Conservation (phyloP, 1,140 invertebrate genomes). For the Triops longicaudatus region DNA sequence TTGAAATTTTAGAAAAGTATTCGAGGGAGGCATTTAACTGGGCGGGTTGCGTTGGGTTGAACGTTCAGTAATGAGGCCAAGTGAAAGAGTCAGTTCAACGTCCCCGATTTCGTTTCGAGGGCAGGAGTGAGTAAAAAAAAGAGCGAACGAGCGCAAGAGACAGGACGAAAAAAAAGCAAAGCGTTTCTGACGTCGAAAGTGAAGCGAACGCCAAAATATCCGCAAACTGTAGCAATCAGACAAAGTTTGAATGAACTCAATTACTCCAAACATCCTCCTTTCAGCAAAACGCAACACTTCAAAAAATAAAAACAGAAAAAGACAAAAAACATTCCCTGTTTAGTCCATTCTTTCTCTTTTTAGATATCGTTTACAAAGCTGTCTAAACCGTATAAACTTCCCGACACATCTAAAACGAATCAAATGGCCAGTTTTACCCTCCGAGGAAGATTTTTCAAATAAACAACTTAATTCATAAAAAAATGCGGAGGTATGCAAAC, state of each 20-base stretch:
- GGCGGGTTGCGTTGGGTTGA: not conserved
- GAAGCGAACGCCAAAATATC: not conserved
- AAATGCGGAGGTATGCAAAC: too few species aligned
- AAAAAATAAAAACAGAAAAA: too few species aligned
- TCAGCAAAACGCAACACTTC: too few species aligned
- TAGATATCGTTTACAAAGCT: too few species aligned
- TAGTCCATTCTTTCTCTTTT: too few species aligned
- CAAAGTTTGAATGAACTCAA: not conserved
- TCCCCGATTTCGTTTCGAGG: constrained; percentile 9
- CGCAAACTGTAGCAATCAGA: not conserved
- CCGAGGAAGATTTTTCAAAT: too few species aligned
- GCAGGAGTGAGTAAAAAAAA: not conserved
- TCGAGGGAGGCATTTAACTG: not conserved
- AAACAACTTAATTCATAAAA: too few species aligned
- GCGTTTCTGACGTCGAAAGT: constrained; percentile 1
- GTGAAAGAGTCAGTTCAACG: constrained; percentile 10
- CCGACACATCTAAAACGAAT: too few species aligned
- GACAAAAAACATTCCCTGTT: too few species aligned
- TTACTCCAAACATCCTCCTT: not conserved
- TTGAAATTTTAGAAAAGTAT: not conserved
- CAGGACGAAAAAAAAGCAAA: not conserved
- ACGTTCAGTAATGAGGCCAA: constrained; percentile 14
- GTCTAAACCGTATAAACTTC: too few species aligned
- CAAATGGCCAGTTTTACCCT: too few species aligned
- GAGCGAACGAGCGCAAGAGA: not conserved